A percentile compares a stretch with the other conserved stretches of the same genome.
These are phyloP conservation scores for Phenganax subtilis DNA, from an alignment of 92 coral and sea anemone genomes.

Conservation along the genomic window DNA sequence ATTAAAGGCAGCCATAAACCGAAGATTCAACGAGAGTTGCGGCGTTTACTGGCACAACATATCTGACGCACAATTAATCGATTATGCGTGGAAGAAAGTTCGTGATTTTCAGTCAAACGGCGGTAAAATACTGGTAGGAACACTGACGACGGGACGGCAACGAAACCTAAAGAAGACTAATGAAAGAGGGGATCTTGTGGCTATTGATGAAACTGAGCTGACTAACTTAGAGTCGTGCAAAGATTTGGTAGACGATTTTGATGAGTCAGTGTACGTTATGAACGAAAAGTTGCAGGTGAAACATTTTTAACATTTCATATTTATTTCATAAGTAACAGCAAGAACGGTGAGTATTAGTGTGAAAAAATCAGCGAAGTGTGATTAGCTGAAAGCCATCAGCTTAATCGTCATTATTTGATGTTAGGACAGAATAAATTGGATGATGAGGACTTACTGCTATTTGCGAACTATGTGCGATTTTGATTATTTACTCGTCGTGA, in stretches of 20 bases:
- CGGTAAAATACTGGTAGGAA: background rate
- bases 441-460: no score
- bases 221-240: background rate
- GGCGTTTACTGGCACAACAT: background rate
- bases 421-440: no score
- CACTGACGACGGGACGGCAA: constrained; percentile 5
- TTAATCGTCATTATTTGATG: no score
- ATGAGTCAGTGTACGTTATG: background rate
- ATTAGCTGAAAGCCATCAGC: no score
- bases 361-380: background rate
- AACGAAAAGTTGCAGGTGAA: background rate
- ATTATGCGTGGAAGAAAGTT: background rate
- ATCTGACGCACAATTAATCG: background rate
- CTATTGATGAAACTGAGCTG: background rate
- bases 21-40: background rate
- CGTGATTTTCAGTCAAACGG: background rate
- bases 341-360: background rate
- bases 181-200: background rate
- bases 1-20: constrained; percentile 12
- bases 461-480: no score
- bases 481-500: no score
- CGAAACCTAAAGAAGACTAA: background rate
- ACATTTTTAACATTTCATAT: background rate
- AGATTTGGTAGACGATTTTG: constrained; percentile 1
- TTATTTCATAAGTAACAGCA: background rate